Percentiles rank a stretch among this genome's conserved stretches.
These are phyloP conservation scores for Bolinopsis microptera DNA, from an alignment of 37 sponge, comb jelly and placozoan species.

Conservation along the genomic window DNA sequence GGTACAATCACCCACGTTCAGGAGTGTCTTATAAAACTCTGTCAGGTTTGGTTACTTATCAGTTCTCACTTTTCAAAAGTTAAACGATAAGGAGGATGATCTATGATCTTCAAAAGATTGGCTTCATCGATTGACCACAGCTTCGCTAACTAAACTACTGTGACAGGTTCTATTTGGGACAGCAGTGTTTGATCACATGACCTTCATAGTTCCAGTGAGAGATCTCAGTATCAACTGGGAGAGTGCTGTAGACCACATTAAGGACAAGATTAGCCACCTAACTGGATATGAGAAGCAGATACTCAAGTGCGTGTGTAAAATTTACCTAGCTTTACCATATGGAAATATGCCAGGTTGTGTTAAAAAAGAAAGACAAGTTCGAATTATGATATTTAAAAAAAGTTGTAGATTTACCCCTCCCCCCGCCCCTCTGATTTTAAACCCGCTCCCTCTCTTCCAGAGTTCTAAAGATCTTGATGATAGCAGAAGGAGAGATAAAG, in stretches of 20 bases:
- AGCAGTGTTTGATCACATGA: conserved; percentile 39
- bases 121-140: no score
- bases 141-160: no score
- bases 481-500: conserved; percentile 18
- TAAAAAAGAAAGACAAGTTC: no score
- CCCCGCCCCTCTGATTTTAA: no score
- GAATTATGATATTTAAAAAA: no score
- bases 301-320: not conserved
- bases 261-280: not conserved
- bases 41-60: no score
- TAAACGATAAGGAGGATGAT: no score
- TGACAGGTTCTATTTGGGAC: not conserved
- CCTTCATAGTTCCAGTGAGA: conserved; percentile 13
- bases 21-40: conserved; percentile 20
- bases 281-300: conserved; percentile 26
- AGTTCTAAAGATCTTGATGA: not conserved
- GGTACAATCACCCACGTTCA: conserved; percentile 8
- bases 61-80: no score
- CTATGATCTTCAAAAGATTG: no score
- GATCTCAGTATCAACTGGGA: conserved; percentile 1
- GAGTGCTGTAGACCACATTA: not conserved
- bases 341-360: no score
- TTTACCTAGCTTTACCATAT: no score
- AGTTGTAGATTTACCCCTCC: no score
- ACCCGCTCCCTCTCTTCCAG: not conserved